phyloP scores from a whole-genome alignment of 2,113 vertebrate species.

The Sorex fumeus region DNA sequence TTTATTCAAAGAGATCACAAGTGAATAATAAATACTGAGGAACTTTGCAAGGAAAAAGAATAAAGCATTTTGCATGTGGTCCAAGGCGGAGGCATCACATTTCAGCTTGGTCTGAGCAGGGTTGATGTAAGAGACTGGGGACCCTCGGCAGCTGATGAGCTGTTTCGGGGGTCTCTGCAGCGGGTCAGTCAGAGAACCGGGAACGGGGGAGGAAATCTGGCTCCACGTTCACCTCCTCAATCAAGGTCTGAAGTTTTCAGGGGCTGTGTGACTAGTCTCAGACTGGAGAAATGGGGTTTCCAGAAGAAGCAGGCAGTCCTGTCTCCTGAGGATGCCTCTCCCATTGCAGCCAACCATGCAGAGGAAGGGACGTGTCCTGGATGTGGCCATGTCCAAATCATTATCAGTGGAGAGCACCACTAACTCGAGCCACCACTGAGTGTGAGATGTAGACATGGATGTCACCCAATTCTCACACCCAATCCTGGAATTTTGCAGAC shows the following conservation, averaged over 20 bases:
- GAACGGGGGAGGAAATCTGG: background rate
- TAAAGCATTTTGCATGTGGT: background rate
- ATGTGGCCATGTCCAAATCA: background rate
- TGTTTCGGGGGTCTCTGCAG: background rate
- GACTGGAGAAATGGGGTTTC: background rate
- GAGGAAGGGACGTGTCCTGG: background rate
- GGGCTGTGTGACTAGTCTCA: background rate
- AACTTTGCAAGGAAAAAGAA: constrained; percentile 48
- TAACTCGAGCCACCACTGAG: background rate
- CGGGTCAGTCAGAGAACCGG: background rate
- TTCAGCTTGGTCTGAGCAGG: background rate
- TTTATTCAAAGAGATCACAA: constrained; percentile 43
- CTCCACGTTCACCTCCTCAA: background rate
- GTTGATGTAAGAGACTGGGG: background rate
- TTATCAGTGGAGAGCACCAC: background rate
- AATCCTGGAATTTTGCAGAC: background rate
- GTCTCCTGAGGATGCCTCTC: background rate
- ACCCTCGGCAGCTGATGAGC: background rate
- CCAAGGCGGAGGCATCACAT: background rate
- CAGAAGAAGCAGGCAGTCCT: background rate
- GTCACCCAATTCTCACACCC: background rate
- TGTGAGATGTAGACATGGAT: background rate
- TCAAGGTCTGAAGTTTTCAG: constrained; percentile 7
- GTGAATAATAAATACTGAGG: constrained; percentile 32
- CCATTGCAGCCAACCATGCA: background rate